Evolutionary conservation across 1,140 invertebrate species (phyloP), one percentile per base, ranked within the genome.

Genomic region (Dinoponera quadriceps): DNA sequence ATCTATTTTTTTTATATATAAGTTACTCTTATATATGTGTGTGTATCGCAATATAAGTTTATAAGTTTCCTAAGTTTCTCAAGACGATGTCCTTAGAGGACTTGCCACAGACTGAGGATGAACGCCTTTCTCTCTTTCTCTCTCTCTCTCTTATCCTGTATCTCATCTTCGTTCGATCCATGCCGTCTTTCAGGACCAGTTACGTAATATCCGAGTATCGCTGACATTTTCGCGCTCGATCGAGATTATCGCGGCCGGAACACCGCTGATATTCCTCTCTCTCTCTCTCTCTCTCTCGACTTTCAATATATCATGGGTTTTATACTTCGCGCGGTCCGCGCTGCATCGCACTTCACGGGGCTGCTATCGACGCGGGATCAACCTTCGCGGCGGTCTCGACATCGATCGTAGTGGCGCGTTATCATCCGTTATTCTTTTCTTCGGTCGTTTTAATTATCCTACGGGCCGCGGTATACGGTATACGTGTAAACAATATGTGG

Each of bases 161-260:
- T 51, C 38, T 22, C 27, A 14, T 29, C 49, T 14, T 7, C n/a
- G n/a, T 51, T 7, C 25, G 38, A 20, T 75, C 20, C 38, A n/a
- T 63, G 54, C 13, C 38, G 13, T 25, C 88, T 72, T 78, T 65
- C 2, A 68, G 62, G 81, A 85, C 80, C 89, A 87, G 88, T 93
- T 92, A 92, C 85, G 88, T 93, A 93, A 94, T 94, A 94, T 91
- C 88, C 85, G 62, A 88, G 91, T 90, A 91, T 86, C 89, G 89
- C 89, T 91, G 91, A 92, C 91, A 91, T 93, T 92, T 92, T 92
- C 91, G 80, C 93, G 91, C 92, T 44, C 11, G 27, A 55, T 49
- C 5, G 51, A 80, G 48, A 69, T 77, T 29, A 66, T 77, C 27
- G 60, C 60, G 16, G 7, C 1, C 11, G 16, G 27, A 25, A 49